A percentile compares a stretch with the other conserved stretches of the same genome.
phyloP scores from a whole-genome alignment of 2,888 invertebrate genomes.

The Cerceris ruficornis region DNA sequence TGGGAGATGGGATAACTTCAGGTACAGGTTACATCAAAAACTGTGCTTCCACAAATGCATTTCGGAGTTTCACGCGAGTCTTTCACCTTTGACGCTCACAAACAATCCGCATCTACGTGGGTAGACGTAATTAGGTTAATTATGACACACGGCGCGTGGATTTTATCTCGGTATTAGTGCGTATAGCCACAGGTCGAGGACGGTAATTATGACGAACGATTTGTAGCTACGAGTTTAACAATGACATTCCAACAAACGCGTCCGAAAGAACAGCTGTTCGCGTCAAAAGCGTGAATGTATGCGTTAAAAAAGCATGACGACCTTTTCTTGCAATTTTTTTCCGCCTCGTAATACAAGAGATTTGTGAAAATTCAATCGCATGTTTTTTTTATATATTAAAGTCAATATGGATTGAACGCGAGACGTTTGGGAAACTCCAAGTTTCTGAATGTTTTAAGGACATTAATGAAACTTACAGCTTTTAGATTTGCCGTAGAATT shows the following conservation, averaged over 20 bases:
- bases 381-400: too few relatives aligned
- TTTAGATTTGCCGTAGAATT: too few relatives aligned
- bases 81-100: not conserved
- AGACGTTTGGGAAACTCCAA: too few relatives aligned
- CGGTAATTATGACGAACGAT: conserved; percentile 53
- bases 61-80: not conserved
- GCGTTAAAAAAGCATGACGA: too few relatives aligned
- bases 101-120: conserved; percentile 6
- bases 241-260: not conserved
- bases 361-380: too few relatives aligned
- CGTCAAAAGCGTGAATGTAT: not conserved
- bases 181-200: conserved; percentile 13
- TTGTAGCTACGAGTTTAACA: conserved; percentile 11
- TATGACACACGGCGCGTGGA: conserved; percentile 59
- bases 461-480: too few relatives aligned
- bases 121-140: conserved; percentile 70
- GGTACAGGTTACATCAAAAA: not conserved
- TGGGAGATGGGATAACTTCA: too few relatives aligned
- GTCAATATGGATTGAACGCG: too few relatives aligned
- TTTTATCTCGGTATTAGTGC: conserved; percentile 42
- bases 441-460: too few relatives aligned
- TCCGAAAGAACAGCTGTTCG: not conserved
- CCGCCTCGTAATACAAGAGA: too few relatives aligned
- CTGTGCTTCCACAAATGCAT: not conserved
- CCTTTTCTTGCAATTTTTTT: too few relatives aligned